Conservation (phyloP, 2,888 invertebrate genomes). For the Odontocolon sp. region DNA sequence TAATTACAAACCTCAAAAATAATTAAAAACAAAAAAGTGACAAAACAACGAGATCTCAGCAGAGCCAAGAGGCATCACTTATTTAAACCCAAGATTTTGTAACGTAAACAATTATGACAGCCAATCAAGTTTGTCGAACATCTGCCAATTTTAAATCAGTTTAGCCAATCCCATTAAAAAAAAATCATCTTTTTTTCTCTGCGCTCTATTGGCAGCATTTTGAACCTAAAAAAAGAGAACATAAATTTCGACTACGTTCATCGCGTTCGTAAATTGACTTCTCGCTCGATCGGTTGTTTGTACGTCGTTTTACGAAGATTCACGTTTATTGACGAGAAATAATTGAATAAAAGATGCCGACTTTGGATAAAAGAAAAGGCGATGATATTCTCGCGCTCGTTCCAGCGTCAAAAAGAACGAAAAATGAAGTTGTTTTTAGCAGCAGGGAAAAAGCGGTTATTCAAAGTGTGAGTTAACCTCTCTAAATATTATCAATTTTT, state of each 20-base stretch:
- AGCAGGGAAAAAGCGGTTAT: constrained; percentile 90
- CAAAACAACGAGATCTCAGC: not conserved
- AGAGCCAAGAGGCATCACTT: constrained; percentile 36
- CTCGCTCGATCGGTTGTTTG: not conserved
- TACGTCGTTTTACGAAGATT: not conserved
- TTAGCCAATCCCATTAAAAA: not conserved
- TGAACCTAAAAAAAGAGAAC: too few relatives aligned
- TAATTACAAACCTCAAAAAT: not conserved
- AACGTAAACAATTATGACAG: constrained; percentile 47
- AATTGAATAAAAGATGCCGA: constrained; percentile 71
- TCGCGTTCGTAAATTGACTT: not conserved
- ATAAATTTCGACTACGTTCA: not conserved
- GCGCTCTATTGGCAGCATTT: not conserved
- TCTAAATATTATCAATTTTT: not conserved
- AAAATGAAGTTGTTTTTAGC: constrained; percentile 88
- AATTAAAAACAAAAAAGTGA: constrained; percentile 19
- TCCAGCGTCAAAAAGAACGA: constrained; percentile 85
- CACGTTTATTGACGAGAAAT: constrained; percentile 9
- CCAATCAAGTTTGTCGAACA: constrained; percentile 3
- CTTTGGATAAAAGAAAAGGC: constrained; percentile 78
- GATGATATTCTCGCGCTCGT: constrained; percentile 79
- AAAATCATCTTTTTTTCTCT: not conserved
- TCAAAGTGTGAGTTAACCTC: constrained; percentile 85
- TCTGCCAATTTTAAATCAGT: not conserved
- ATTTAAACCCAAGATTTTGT: constrained; percentile 50